Base-by-base conservation (phyloP, 1,140 invertebrate species). In the Drosophila ananassae region DNA sequence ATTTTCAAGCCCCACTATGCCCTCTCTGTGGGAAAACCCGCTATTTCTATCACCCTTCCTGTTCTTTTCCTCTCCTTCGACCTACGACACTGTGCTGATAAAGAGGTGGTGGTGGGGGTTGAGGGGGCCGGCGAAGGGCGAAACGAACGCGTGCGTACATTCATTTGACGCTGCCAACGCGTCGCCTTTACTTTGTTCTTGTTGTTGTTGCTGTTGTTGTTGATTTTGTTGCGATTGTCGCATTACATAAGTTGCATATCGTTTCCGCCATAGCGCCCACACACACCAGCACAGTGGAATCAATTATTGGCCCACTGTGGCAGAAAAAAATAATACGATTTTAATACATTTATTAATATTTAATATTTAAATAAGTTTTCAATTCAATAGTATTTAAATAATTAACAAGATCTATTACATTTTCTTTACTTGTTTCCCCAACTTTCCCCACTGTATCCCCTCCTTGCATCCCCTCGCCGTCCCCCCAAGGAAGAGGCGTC, bases 231-330 rank as follows among this genome's bases (percentile, higher is more conserved):
- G 66, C 68, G 41, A 64, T 54, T 63, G 46, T 44, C 56, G 50
- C 58, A 54, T 84, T 84, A 87, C 82, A 84, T 84, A 84, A 84
- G 81, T 64, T 55, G 60, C 72, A 66, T 81, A 64, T 77, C 83
- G 72, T 73, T 89, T 83, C 72, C 83, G 72, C 77, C 83, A 87
- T 60, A 77, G 79, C 59, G 75, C 71, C 59, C 79, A 73, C 64
- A 69, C 54, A 69, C 55, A 53, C 55, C 46, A 62, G 59, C 58
- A 77, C 73, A 76, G 73, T 76, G 73, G 55, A 56, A 47, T 69
- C 63, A 30, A 10, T 10, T 5, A 41, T n/a, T 2, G n/a, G 3
- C 0, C 2, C n/a, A 7, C 13, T 44, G 41, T 37, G 34, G 4
- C 10, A 37, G 10, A n/a, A 37, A 8, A 34, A 10, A 34, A 34